Evolutionary conservation across 2,888 invertebrate genomes (phyloP), one percentile per base, ranked within the genome.

Genomic region (Marasmarcha lunaedactyla): DNA sequence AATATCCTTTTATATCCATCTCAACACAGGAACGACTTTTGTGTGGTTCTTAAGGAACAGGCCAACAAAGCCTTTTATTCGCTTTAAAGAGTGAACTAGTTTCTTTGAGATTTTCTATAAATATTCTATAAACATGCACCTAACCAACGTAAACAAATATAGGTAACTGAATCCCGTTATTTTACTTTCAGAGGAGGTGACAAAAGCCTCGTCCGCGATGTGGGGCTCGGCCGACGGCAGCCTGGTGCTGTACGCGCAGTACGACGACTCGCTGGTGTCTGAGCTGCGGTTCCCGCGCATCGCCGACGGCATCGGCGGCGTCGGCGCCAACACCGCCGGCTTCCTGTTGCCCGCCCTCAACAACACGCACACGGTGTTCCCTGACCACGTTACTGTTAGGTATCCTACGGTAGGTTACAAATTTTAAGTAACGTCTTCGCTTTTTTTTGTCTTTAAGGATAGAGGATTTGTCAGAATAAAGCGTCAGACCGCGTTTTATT

Each of bases 221-320:
- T 98, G 97, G 97, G 89, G 92, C 66, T 93, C 90, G 41, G 84
- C 87, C 12, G 92, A 93, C 66, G 95, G 95, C 38, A 86, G 89
- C 30, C 89, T 90, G 58, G 87, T 98, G 44, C 87, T 96, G 65
- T 98, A 89, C 76, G 93, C 92, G 39, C 89, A 90, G 51, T 95
- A 94, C 79, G 93, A 95, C 81, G 95, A 95, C 77, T 88, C 89
- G 41, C 86, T 87, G 47, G 93, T 93, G 40, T 89, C 91, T 34
- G 87, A 89, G 62, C 85, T 93, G 71, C 88, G 88, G 57, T 93
- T 92, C 76, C 94, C 94, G 26, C 90, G 93, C 87, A 90, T 95
- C 66, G 89, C 93, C 26, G 87, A 89, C 48, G 87, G 87, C 48
- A 85, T 88, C 41, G 85, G 88, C 43, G 84, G 89, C 49, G 84